Conservation (phyloP, 2,113 vertebrate genomes). For the Peucedramus taeniatus region DNA sequence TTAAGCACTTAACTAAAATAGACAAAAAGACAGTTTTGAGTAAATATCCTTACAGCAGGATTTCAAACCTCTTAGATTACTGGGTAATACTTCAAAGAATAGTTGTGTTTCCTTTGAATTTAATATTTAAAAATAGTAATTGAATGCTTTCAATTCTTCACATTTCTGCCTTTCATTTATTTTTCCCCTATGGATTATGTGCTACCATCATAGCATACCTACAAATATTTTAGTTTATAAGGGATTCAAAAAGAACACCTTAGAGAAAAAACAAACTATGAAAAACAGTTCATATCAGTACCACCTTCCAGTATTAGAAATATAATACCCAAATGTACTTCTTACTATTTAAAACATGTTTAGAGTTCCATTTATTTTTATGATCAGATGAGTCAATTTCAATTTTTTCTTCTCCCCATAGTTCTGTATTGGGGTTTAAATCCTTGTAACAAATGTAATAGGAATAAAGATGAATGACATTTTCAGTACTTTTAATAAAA, state of each 20-base stretch:
- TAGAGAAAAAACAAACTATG: not conserved
- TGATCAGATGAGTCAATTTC: not conserved
- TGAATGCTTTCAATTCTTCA: not conserved
- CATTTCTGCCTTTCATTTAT: not conserved
- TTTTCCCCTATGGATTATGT: not conserved
- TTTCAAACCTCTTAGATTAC: not conserved
- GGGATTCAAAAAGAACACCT: not conserved
- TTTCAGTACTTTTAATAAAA: constrained; percentile 2
- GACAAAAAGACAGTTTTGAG: not conserved
- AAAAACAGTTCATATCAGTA: not conserved
- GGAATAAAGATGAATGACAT: not conserved
- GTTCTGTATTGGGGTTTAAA: not conserved
- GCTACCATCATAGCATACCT: not conserved
- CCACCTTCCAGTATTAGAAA: not conserved
- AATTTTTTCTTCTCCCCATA: not conserved
- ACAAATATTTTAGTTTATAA: not conserved
- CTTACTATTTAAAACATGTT: not conserved
- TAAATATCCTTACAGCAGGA: not conserved
- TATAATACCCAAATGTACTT: not conserved
- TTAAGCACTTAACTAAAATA: not conserved
- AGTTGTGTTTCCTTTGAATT: not conserved
- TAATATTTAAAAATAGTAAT: not conserved
- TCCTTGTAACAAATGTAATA: not conserved
- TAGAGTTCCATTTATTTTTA: not conserved
- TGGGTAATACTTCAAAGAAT: not conserved